Evolutionary conservation across 2,113 vertebrate genomes (phyloP), one percentile per base, ranked within the genome.

Genomic region (Petrocephalus zakoni): DNA sequence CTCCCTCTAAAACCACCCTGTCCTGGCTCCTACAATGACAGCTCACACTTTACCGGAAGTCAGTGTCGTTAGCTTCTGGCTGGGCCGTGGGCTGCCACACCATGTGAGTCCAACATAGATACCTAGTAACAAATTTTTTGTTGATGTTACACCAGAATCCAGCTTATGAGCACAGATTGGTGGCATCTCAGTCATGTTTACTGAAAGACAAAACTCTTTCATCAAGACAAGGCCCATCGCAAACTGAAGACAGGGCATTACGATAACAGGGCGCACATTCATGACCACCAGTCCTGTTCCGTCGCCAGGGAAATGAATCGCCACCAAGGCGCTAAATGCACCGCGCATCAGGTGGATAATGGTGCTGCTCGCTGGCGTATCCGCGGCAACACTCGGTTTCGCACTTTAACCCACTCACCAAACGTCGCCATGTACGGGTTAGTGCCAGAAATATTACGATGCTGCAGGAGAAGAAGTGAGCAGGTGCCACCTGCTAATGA

Each of bases 371-470:
- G 22, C 34, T 37, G 7, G 37, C 4, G 55, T 78, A 88, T 47
- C 78, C 53, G n/a, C 51, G 75, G 78, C 42, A 64, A 84, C 37
- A 29, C 22, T 29, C 78, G 21, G 75, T 61, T 55, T 89, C 84
- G 64, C 84, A 89, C 83, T 19, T 68, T 85, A 86, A 51, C 56
- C 56, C 61, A 86, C 83, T 89, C 88, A 86, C 83, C 56, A 53
- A 75, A 86, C 81, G 81, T 78, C 34, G 82, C 37, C 75, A 0
- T 83, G 22, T 13, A 83, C n/a, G 78, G 56, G 87, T 25, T 13
- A 84, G 81, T 37, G 47, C 47, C 53, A 84, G 81, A 55, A 88
- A 61, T 83, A 88, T 82, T 78, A 34, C 22, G 15, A 1, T 22
- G 22, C 75, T 84, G 52, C 37, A 15, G 19, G 88, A 58, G 19